Evolutionary conservation across 2,113 vertebrate species (phyloP).

Genomic region (Alethe castanea): DNA sequence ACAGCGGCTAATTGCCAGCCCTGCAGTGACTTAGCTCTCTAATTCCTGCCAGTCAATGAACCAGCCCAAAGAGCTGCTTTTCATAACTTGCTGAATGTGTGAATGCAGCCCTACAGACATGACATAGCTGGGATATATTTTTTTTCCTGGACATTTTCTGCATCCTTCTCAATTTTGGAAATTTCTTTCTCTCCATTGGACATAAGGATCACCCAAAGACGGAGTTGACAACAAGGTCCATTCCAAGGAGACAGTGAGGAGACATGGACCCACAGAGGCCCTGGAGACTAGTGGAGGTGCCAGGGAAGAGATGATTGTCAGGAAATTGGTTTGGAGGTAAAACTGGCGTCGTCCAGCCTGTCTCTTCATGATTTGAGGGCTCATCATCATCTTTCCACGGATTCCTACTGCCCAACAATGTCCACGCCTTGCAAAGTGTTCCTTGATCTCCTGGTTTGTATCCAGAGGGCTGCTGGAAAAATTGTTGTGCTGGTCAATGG

Average conservation of each 20-base stretch:
- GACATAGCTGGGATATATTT: not conserved
- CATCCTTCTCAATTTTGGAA: not conserved
- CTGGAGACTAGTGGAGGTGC: not conserved
- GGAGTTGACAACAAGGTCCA: not conserved
- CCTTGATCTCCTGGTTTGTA: slow-evolving; percentile 48
- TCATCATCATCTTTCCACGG: not conserved
- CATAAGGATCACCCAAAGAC: not conserved
- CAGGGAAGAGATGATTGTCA: not conserved
- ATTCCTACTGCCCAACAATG: slow-evolving; percentile 12
- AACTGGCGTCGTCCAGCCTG: slow-evolving; percentile 29
- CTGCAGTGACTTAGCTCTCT: not conserved
- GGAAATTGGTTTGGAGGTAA: slow-evolving; percentile 22
- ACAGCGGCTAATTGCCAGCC: slow-evolving; percentile 13
- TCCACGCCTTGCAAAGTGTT: slow-evolving; percentile 1
- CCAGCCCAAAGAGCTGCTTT: slow-evolving; percentile 19
- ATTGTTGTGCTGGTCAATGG: not conserved
- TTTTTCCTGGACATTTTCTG: not conserved
- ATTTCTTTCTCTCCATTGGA: not conserved
- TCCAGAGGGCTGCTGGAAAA: slow-evolving; percentile 9
- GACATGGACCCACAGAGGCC: not conserved
- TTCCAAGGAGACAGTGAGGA: not conserved
- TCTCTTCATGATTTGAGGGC: not conserved
- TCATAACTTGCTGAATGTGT: not conserved
- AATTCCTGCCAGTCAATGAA: slow-evolving; percentile 55
- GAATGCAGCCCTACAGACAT: not conserved